Evolutionary conservation across 2,888 invertebrate genomes (phyloP).

Genomic region (Netelia melanura): DNA sequence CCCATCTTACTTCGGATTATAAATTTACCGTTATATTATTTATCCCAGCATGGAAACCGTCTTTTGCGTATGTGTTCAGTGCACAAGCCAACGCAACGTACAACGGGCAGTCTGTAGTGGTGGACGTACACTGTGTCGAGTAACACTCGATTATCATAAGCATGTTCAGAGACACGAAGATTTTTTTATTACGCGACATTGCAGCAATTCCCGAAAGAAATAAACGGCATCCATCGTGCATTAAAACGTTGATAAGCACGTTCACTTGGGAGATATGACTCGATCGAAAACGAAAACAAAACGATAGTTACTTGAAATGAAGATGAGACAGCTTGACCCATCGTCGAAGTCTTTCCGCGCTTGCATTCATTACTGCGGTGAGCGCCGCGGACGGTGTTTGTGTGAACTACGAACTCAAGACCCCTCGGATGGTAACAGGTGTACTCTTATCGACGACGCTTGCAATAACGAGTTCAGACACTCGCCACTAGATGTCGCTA

Average conservation of each 20-base stretch:
- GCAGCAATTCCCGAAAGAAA: background rate
- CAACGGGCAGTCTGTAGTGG: background rate
- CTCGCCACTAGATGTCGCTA: background rate
- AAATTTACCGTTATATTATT: conserved; percentile 80
- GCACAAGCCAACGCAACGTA: background rate
- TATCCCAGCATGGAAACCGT: conserved; percentile 70
- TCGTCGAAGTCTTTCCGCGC: background rate
- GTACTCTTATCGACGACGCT: background rate
- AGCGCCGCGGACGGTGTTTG: background rate
- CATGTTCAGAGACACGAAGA: background rate
- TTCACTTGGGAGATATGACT: background rate
- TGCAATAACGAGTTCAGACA: too few species aligned
- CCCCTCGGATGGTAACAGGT: background rate
- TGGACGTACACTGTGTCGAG: background rate
- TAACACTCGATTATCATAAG: conserved; percentile 25
- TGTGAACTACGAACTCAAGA: background rate
- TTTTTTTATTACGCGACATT: background rate
- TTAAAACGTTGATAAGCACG: background rate
- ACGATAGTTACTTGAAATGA: background rate
- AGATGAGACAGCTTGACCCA: background rate
- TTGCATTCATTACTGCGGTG: background rate
- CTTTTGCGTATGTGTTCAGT: conserved; percentile 6
- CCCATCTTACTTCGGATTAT: conserved; percentile 75
- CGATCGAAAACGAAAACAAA: background rate
- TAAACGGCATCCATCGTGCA: background rate